Conservation (phyloP, 2,888 invertebrate species). For the Pimpla rufipes region DNA sequence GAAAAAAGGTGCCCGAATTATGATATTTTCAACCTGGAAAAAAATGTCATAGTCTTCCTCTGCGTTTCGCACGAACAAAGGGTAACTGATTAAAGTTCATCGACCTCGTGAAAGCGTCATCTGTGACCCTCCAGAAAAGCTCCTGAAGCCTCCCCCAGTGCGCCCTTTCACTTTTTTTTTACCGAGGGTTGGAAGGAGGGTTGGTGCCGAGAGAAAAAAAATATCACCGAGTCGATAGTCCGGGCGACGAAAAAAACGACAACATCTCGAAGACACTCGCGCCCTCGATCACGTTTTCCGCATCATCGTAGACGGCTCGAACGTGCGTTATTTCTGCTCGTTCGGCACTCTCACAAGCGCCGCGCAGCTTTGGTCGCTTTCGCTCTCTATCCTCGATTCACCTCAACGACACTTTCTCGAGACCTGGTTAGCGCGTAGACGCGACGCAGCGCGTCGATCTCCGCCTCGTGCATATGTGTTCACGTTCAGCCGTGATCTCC, state of each 20-base stretch:
- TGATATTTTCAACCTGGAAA: no score
- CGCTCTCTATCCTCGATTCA: constrained; percentile 33
- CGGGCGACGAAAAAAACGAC: no score
- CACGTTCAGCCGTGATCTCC: constrained; percentile 37
- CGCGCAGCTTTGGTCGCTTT: background rate
- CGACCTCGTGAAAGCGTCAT: constrained; percentile 5
- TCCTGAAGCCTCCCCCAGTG: no score
- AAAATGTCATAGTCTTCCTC: background rate
- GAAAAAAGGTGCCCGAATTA: no score
- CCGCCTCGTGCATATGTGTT: background rate
- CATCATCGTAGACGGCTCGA: background rate
- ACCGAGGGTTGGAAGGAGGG: background rate
- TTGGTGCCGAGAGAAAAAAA: background rate
- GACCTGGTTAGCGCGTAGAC: constrained; percentile 20
- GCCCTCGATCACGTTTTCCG: constrained; percentile 52
- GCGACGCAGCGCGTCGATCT: background rate
- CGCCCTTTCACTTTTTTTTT: background rate
- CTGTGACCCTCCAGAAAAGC: no score
- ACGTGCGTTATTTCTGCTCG: constrained; percentile 20
- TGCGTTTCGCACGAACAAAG: background rate
- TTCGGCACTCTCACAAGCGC: background rate
- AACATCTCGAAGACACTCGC: background rate
- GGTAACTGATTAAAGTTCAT: constrained; percentile 6
- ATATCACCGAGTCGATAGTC: background rate
- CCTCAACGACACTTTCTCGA: constrained; percentile 29